Conservation (phyloP, 2,113 vertebrate species). For the Nematolebias whitei region DNA sequence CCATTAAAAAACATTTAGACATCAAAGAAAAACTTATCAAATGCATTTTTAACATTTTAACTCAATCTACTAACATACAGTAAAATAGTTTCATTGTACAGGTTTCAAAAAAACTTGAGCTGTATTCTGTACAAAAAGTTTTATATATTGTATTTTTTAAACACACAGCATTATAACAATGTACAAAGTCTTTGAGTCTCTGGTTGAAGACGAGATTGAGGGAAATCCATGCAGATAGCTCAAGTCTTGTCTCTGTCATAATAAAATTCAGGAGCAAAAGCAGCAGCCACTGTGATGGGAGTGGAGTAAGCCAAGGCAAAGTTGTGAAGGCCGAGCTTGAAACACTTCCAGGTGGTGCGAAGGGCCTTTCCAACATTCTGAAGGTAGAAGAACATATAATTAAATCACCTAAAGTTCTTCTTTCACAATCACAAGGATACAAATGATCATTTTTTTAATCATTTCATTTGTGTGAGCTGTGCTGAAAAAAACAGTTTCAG, state of each 20-base stretch:
- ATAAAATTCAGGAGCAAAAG: slow-evolving; percentile 77
- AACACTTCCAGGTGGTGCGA: slow-evolving; percentile 86
- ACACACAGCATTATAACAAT: no score
- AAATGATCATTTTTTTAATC: neutral
- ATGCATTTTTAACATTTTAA: neutral
- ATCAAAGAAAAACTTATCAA: neutral
- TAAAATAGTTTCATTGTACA: no score
- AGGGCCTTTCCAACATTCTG: slow-evolving; percentile 89
- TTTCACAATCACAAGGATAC: neutral
- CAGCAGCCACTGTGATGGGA: slow-evolving; percentile 80
- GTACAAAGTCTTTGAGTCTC: slow-evolving; percentile 3
- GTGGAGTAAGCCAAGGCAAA: slow-evolving; percentile 85
- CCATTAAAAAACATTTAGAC: neutral
- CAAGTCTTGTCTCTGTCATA: slow-evolving; percentile 41
- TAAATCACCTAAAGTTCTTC: neutral
- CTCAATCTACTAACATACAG: neutral
- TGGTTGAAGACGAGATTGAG: neutral
- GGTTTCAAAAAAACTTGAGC: no score
- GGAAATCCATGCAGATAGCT: slow-evolving; percentile 13
- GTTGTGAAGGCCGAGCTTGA: slow-evolving; percentile 88
- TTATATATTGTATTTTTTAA: no score
- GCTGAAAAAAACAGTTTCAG: neutral
- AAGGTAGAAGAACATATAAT: slow-evolving; percentile 11
- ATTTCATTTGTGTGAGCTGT: neutral
- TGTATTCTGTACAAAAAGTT: no score